Percentiles rank a stretch among this genome's conserved stretches.
These are phyloP conservation scores for Scaptomyza pallida DNA, from an alignment of 1,140 invertebrate genomes.

Conservation along the genomic window DNA sequence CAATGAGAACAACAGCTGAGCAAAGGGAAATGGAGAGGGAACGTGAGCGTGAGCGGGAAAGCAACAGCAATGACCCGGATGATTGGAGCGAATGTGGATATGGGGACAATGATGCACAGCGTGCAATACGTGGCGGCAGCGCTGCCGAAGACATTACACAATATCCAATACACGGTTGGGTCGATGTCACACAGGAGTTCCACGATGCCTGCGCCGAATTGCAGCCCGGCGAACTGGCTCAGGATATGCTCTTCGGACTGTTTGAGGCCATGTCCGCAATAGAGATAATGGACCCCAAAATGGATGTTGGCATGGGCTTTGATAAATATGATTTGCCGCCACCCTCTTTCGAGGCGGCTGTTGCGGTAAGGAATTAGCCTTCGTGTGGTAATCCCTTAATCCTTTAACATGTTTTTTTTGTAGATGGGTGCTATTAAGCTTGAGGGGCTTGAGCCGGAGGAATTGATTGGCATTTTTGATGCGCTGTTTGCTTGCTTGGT, in stretches of 20 bases:
- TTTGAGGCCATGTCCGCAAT: slow-evolving; percentile 99
- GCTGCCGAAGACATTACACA: slow-evolving; percentile 71
- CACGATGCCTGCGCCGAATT: slow-evolving; percentile 89
- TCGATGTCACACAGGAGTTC: slow-evolving; percentile 90
- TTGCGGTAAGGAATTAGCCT: slow-evolving; percentile 86
- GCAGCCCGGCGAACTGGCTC: slow-evolving; percentile 93
- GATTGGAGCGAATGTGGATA: slow-evolving; percentile 71
- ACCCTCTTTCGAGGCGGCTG: slow-evolving; percentile 94
- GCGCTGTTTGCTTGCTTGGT: slow-evolving; percentile 96
- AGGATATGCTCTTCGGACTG: slow-evolving; percentile 96
- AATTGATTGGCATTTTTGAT: slow-evolving; percentile 96
- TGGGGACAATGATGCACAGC: slow-evolving; percentile 67
- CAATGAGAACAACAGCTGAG: slow-evolving; percentile 29
- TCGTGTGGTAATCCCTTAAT: slow-evolving; percentile 9
- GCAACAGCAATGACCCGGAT: slow-evolving; percentile 48
- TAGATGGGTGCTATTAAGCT: slow-evolving; percentile 91
- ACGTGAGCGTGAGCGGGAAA: slow-evolving; percentile 19
- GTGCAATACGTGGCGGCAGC: slow-evolving; percentile 57
- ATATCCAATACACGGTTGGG: slow-evolving; percentile 85
- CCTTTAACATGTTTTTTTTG: slow-evolving; percentile 46
- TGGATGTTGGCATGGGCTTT: slow-evolving; percentile 99
- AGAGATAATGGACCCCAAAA: slow-evolving; percentile 99
- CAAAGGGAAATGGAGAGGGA: slow-evolving; percentile 34
- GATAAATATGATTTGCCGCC: slow-evolving; percentile 93
- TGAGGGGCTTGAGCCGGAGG: slow-evolving; percentile 88